These are phyloP conservation scores for Cryptocephalus moraei DNA, from an alignment of 2,888 invertebrate species.

Conservation along the genomic window DNA sequence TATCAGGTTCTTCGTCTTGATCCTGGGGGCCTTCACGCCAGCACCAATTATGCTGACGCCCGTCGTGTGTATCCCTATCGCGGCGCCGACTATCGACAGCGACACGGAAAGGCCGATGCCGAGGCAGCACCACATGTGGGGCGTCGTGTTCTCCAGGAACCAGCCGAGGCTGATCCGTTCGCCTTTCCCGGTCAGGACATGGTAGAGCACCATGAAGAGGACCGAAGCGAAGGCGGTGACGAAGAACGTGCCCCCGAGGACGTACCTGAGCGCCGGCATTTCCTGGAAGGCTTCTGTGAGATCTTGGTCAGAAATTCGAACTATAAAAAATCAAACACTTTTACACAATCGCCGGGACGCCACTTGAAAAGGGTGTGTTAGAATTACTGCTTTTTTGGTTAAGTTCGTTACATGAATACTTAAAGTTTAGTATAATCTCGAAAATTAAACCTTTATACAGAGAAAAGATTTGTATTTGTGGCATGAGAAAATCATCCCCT, in stretches of 20 bases:
- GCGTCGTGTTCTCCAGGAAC: slow-evolving; percentile 82
- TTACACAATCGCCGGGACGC: too few species aligned
- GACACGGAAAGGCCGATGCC: slow-evolving; percentile 92
- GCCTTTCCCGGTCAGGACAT: slow-evolving; percentile 76
- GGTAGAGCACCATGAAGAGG: slow-evolving; percentile 45
- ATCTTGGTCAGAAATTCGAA: too few species aligned
- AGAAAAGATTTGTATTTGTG: too few species aligned
- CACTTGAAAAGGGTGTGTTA: too few species aligned
- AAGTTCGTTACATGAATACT: too few species aligned
- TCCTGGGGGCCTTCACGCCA: slow-evolving; percentile 96
- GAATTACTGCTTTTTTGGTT: too few species aligned
- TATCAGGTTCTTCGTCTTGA: slow-evolving; percentile 98
- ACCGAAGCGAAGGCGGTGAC: slow-evolving; percentile 30
- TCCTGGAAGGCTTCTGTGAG: not conserved
- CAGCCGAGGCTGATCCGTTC: slow-evolving; percentile 81
- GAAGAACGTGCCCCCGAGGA: slow-evolving; percentile 35
- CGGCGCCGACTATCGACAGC: slow-evolving; percentile 94
- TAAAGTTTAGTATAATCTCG: too few species aligned
- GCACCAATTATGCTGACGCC: slow-evolving; percentile 95
- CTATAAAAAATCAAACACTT: too few species aligned
- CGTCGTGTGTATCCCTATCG: slow-evolving; percentile 89
- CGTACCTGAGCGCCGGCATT: slow-evolving; percentile 17
- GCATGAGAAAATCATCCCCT: too few species aligned
- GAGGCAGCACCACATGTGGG: slow-evolving; percentile 93
- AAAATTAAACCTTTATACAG: too few species aligned